Evolutionary conservation across 2,797 vertebrate species (phyloP).

Genomic region (Odontamblyopus lacepedii): DNA sequence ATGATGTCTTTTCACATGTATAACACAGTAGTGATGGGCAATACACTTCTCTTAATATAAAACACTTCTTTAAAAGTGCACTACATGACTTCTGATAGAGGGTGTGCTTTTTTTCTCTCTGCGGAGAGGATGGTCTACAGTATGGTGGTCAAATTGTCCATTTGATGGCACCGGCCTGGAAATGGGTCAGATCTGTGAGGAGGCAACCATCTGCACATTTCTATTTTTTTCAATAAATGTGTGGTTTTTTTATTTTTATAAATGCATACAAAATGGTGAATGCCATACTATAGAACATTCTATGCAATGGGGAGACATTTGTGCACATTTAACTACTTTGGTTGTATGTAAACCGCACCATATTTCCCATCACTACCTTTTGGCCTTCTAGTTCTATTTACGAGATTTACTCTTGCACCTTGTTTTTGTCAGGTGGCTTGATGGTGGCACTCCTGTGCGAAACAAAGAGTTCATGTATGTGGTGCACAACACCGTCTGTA

Average conservation of each 20-base stretch:
- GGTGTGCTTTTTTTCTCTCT: background rate
- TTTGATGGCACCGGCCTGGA: too few relatives aligned
- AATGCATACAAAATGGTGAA: too few relatives aligned
- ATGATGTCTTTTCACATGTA: background rate
- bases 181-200: too few relatives aligned
- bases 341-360: background rate
- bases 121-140: too few relatives aligned
- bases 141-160: too few relatives aligned
- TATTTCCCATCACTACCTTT: background rate
- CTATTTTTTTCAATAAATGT: too few relatives aligned
- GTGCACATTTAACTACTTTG: background rate
- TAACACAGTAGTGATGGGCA: background rate
- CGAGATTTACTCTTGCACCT: slow-evolving; percentile 36
- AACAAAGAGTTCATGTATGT: slow-evolving; percentile 92
- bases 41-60: background rate
- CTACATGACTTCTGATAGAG: background rate
- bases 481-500: slow-evolving; percentile 38
- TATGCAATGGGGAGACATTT: too few relatives aligned
- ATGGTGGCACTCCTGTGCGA: slow-evolving; percentile 84
- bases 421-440: slow-evolving; percentile 89
- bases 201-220: too few relatives aligned
- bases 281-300: too few relatives aligned
- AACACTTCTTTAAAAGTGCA: background rate
- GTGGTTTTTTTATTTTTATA: too few relatives aligned
- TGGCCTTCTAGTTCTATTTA: slow-evolving; percentile 7